phyloP scores from a whole-genome alignment of 2,797 vertebrate species.

The Acipenser ruthenus region DNA sequence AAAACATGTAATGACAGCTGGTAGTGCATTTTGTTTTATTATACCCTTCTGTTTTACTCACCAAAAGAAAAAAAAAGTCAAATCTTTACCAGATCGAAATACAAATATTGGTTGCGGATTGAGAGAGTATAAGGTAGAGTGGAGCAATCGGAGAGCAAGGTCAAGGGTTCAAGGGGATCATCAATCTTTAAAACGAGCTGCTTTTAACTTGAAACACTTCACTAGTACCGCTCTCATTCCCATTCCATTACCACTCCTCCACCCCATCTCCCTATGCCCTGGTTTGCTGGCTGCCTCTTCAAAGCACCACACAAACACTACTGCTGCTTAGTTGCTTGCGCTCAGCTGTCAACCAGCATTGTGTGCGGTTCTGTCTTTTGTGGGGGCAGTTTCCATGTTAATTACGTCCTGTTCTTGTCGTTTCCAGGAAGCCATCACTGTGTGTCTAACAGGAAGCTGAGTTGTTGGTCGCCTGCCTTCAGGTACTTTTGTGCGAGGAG shows the following conservation, averaged over 20 bases:
- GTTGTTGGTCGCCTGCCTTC: conserved; percentile 39
- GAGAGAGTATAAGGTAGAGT: background rate
- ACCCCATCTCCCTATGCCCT: background rate
- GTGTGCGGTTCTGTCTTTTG: too few relatives aligned
- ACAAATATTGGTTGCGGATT: background rate
- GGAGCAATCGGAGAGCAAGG: background rate
- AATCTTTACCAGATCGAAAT: background rate
- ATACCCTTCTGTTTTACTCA: too few relatives aligned
- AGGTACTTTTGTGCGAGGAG: conserved; percentile 37
- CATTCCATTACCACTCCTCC: too few relatives aligned
- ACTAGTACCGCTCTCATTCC: too few relatives aligned
- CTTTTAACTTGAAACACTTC: background rate
- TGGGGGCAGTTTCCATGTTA: background rate
- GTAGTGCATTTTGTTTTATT: too few relatives aligned
- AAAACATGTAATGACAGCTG: too few relatives aligned
- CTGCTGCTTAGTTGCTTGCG: background rate
- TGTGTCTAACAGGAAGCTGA: conserved; percentile 33
- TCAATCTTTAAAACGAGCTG: conserved; percentile 1
- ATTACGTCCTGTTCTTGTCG: conserved; percentile 18
- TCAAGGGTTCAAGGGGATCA: conserved; percentile 6
- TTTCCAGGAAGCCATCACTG: conserved; percentile 41
- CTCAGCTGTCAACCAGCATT: too few relatives aligned
- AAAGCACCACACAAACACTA: background rate
- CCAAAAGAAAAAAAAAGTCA: too few relatives aligned
- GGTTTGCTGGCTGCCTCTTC: background rate